Percentiles rank a stretch among this genome's conserved stretches.
These are phyloP conservation scores for Tympanuchus pallidicinctus DNA, from an alignment of 2,113 vertebrate genomes.

Conservation along the genomic window DNA sequence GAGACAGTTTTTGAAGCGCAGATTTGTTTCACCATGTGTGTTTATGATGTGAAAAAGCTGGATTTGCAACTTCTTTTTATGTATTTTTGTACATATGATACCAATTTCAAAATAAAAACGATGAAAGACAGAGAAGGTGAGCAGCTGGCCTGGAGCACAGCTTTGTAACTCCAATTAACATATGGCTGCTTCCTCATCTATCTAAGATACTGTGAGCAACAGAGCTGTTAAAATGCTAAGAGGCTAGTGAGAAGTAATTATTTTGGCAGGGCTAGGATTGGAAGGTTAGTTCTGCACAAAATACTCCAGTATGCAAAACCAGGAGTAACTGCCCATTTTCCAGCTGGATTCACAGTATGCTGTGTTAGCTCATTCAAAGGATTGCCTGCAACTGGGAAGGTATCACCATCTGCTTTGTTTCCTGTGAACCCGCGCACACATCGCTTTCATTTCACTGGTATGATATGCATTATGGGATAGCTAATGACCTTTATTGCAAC, in stretches of 20 bases:
- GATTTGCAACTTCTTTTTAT: not conserved
- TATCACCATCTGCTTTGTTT: slow-evolving; percentile 35
- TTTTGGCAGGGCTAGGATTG: not conserved
- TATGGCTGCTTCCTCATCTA: not conserved
- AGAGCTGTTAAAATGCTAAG: not conserved
- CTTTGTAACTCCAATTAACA: not conserved
- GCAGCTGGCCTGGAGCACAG: not conserved
- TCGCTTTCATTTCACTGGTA: not conserved
- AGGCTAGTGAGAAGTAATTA: not conserved
- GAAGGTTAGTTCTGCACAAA: not conserved
- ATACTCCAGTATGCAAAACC: not conserved
- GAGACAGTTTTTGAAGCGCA: not conserved
- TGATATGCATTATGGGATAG: not conserved
- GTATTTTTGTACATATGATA: not conserved
- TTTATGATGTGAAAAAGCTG: not conserved
- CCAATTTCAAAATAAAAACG: not conserved
- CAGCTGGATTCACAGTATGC: not conserved
- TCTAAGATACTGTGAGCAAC: not conserved
- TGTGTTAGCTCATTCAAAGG: not conserved
- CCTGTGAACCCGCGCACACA: not conserved
- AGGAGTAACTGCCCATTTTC: slow-evolving; percentile 49
- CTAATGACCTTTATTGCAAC: not conserved
- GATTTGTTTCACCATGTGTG: not conserved
- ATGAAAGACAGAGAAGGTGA: not conserved
- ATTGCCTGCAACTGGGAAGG: not conserved